Percentiles rank a stretch among this genome's conserved stretches.
These are phyloP conservation scores for Chrysocyon brachyurus DNA, from an alignment of 2,797 vertebrate species.

Conservation along the genomic window DNA sequence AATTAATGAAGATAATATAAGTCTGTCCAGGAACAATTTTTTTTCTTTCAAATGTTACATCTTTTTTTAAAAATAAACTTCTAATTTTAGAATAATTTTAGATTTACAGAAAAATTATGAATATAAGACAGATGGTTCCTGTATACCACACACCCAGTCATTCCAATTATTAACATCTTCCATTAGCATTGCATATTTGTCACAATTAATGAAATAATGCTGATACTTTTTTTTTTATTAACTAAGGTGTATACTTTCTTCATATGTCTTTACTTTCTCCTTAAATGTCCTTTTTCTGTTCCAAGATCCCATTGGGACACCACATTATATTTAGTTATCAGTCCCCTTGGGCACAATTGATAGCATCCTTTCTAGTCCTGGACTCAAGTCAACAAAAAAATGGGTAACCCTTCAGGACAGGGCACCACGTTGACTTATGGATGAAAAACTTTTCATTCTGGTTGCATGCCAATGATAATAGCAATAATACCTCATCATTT, in stretches of 20 bases:
- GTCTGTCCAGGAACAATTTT: background rate
- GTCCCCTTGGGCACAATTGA: background rate
- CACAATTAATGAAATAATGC: background rate
- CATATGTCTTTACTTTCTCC: background rate
- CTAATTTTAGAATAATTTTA: background rate
- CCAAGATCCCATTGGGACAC: background rate
- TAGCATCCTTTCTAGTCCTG: background rate
- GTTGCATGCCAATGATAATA: no score
- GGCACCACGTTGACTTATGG: background rate
- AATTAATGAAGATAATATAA: background rate
- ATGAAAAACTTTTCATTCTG: background rate
- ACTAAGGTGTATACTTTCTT: background rate
- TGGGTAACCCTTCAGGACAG: background rate
- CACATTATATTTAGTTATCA: background rate
- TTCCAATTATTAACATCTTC: background rate
- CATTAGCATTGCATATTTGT: background rate
- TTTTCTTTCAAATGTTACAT: background rate
- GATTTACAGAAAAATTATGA: background rate
- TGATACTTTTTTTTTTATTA: background rate
- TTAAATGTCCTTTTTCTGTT: background rate
- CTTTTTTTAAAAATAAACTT: background rate
- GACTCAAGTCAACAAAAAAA: background rate
- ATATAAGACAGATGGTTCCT: background rate
- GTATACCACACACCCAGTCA: background rate
- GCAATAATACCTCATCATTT: background rate